Base-by-base conservation (phyloP, 1,140 invertebrate species). In the Cyphomyrmex costatus region DNA sequence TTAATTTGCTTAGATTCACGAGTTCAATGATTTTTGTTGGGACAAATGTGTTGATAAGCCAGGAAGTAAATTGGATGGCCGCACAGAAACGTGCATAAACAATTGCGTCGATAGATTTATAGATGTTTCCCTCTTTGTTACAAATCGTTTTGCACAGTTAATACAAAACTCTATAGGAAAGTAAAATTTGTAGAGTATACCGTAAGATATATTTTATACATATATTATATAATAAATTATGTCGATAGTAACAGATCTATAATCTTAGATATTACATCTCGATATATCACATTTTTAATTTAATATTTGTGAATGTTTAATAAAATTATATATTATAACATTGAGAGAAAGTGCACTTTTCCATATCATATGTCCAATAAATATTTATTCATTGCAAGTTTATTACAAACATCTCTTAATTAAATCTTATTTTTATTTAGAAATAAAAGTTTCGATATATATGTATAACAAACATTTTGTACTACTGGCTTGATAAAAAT, bases 51-150 rank as follows among this genome's bases (percentile, higher is more conserved):
- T 99, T 4, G 98, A 98, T 36, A 98, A 98, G 93, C 98, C 98
- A 30, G 96, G 97, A 86, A 96, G 96, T 49, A 99, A 98, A 95
- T 94, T 99, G 86, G 98, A 99, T 92, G 96, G 97, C 30, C 96
- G 97, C 92, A 98, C 98, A 14, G 98, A 99, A 95, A 97, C 97
- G 0, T 99, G 99, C 93, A 95, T 99, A 33, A 96, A 96, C 36
- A 99, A 99, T 94, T 99, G 99, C 95, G 98, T 99, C 0, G 98
- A 99, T 90, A 96, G 99, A 89, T 99, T 99, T 93, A 98, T 99
- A 86, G 98, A 99, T 95, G 97, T 98, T 19, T 98, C 98, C 0
- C 93, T 98, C 19, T 96, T 98, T 53, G 97, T 99, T 70, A 98
- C 98, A 0, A 98, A 97, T 92, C 96, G 98, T 93, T 98, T 98